Conservation (phyloP, 37 sponge, comb jelly and placozoan species). For the Dysidea cf. avara region DNA sequence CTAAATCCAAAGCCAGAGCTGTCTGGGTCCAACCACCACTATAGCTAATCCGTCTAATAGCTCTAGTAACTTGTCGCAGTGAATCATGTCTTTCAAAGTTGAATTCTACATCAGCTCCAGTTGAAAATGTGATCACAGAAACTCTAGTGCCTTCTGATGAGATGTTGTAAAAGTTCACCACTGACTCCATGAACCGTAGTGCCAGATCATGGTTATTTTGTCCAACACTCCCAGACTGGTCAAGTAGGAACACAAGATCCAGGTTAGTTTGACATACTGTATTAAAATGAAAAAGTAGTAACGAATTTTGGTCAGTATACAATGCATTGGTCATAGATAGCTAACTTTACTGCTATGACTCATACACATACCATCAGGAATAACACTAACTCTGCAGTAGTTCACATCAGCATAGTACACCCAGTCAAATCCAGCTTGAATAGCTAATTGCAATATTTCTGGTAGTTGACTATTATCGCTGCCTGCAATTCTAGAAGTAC, state of each 20-base stretch:
- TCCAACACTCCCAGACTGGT: conserved; percentile 86
- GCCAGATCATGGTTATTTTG: conserved; percentile 53
- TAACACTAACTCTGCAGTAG: conserved; percentile 64
- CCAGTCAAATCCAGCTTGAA: conserved; percentile 82
- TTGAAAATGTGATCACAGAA: conserved; percentile 19
- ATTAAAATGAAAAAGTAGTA: not conserved
- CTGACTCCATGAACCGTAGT: conserved; percentile 58
- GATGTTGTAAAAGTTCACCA: conserved; percentile 66
- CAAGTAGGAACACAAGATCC: conserved; percentile 79
- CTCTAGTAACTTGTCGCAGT: not conserved
- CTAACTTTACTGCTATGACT: too few relatives aligned
- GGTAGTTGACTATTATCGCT: too few relatives aligned
- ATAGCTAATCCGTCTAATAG: conserved; percentile 16
- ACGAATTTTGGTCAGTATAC: too few relatives aligned
- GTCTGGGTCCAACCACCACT: conserved; percentile 37
- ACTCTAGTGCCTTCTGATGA: conserved; percentile 46
- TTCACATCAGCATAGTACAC: conserved; percentile 38
- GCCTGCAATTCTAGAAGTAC: too few relatives aligned
- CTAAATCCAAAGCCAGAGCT: conserved; percentile 14
- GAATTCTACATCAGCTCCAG: conserved; percentile 4
- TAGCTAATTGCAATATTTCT: conserved; percentile 44
- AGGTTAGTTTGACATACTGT: conserved; percentile 65
- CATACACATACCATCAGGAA: conserved; percentile 58
- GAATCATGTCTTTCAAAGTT: not conserved
- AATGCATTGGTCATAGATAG: too few relatives aligned